These are phyloP conservation scores for Gallinago solitaria DNA, from an alignment of 2,797 vertebrate species.

Conservation along the genomic window DNA sequence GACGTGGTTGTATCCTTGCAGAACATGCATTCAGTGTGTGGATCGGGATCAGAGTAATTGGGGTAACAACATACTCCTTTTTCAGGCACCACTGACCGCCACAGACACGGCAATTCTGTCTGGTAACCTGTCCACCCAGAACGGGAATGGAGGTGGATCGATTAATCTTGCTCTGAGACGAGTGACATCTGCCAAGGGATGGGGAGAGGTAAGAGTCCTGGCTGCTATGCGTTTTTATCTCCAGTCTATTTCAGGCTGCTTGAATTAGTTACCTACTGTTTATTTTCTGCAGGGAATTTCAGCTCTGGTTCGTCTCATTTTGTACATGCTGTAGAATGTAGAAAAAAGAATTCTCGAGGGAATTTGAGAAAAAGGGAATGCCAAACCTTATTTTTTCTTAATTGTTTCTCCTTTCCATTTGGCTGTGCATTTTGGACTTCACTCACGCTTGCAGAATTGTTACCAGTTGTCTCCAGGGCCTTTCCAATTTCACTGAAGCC, in stretches of 20 bases:
- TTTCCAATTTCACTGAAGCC: neutral
- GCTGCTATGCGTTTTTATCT: fast-evolving
- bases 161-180: slow-evolving; percentile 90
- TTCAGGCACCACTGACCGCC: slow-evolving; percentile 91
- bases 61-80: neutral
- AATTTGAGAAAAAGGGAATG: neutral
- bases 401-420: neutral
- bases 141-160: slow-evolving; percentile 94
- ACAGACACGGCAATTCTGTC: slow-evolving; percentile 95
- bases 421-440: neutral
- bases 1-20: neutral
- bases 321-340: neutral
- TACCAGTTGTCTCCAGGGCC: neutral
- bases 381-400: neutral
- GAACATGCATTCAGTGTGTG: neutral
- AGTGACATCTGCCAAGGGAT: slow-evolving; percentile 93
- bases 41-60: neutral
- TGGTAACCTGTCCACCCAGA: slow-evolving; percentile 97
- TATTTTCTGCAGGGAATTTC: neutral
- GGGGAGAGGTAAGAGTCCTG: slow-evolving; percentile 89
- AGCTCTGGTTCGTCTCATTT: neutral
- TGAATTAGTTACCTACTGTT: neutral
- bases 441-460: neutral
- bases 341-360: neutral
- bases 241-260: neutral